phyloP scores from a whole-genome alignment of 2,797 vertebrate species.

The Hyperoplus lanceolatus region DNA sequence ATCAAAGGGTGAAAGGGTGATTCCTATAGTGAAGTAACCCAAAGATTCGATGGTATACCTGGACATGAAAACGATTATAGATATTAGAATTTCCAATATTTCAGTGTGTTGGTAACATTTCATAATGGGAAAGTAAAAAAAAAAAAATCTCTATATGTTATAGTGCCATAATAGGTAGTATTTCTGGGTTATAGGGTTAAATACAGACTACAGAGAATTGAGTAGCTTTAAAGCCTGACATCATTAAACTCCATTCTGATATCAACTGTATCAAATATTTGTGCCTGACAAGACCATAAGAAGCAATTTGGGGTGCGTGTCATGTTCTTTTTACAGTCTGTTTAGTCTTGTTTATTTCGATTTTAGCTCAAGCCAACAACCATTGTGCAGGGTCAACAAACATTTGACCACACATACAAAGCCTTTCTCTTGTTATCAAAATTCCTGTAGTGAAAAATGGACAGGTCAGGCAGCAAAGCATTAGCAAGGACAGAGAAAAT shows the following conservation, averaged over 20 bases:
- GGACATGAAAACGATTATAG: not conserved
- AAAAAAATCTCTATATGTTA: not conserved
- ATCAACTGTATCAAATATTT: slow-evolving; percentile 19
- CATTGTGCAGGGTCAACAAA: not conserved
- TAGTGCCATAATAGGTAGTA: not conserved
- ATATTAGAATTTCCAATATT: not conserved
- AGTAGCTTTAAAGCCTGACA: not conserved
- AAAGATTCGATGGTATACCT: no score
- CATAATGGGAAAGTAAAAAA: not conserved
- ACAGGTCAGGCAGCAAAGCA: not conserved
- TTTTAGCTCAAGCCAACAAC: not conserved
- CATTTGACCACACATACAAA: slow-evolving; percentile 4
- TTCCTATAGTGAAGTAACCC: no score
- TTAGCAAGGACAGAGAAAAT: not conserved
- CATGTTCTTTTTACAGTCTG: slow-evolving; percentile 16
- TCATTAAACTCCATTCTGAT: not conserved
- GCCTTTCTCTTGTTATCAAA: not conserved
- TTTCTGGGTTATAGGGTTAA: slow-evolving; percentile 4
- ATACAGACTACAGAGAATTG: not conserved
- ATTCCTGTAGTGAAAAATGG: not conserved
- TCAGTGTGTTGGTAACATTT: not conserved
- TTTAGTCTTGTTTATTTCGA: slow-evolving; percentile 1
- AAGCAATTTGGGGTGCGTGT: not conserved
- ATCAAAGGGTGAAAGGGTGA: not conserved
- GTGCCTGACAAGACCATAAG: slow-evolving; percentile 1